Conservation (phyloP, 1,140 invertebrate species). For the Ptiloglossa arizonensis region DNA sequence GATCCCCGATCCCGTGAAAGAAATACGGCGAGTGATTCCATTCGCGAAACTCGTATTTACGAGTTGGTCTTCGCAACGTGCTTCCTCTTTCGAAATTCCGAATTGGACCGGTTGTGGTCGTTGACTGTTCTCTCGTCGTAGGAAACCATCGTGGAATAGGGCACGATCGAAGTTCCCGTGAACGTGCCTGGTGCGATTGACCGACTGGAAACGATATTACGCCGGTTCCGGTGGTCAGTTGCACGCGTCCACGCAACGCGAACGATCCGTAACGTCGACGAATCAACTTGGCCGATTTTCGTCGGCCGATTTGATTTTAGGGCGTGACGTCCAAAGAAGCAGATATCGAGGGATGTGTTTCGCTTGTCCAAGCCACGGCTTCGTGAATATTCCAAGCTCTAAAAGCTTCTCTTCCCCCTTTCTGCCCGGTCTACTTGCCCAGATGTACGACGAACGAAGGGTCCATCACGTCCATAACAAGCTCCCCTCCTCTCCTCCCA, state of each 20-base stretch:
- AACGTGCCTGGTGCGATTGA: background rate
- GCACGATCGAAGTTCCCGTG: no score
- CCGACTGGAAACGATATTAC: conserved; percentile 22
- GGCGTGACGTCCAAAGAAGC: conserved; percentile 61
- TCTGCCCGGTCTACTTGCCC: conserved; percentile 58
- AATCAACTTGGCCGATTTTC: conserved; percentile 50
- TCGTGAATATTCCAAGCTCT: conserved; percentile 80
- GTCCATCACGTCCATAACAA: conserved; percentile 78
- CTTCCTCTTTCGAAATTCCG: no score
- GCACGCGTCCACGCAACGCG: background rate
- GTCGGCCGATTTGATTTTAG: conserved; percentile 59
- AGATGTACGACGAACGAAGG: conserved; percentile 72
- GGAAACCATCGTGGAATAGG: no score
- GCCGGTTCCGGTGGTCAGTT: background rate
- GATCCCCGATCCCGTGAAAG: no score
- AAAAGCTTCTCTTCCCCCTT: conserved; percentile 75
- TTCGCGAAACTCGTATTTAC: no score
- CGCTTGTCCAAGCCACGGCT: conserved; percentile 78
- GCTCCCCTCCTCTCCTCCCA: conserved; percentile 49
- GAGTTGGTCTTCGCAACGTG: no score
- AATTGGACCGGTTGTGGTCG: no score
- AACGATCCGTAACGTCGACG: conserved; percentile 22
- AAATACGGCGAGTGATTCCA: no score
- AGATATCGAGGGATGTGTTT: conserved; percentile 73
- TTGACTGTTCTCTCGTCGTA: no score